Evolutionary conservation across 2,797 vertebrate species (phyloP), one percentile per base, ranked within the genome.

Genomic region (Xenentodon cancila): DNA sequence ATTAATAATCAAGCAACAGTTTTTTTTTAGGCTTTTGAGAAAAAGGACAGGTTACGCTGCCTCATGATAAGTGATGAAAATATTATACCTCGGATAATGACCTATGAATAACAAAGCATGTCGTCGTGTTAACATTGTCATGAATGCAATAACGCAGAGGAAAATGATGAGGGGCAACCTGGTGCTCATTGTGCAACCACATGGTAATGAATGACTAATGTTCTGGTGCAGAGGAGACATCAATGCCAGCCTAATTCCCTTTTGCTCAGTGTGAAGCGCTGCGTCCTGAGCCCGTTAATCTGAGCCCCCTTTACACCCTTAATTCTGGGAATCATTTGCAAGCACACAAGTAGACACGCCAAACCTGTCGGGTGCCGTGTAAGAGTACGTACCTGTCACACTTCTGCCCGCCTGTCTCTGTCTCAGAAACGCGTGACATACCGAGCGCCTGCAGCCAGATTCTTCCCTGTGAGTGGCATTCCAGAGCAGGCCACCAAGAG

Each of bases 401-500:
- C 73, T 73, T 77, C 75, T 73, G 57, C 59, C 32, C 25, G 20
- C 44, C 64, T 52, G 52, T 60, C n/a, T 37, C 34, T 37, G 1
- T 68, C 80, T 62, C 68, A 46, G 74, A 79, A 73, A 86, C 81
- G 76, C 83, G 87, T 71, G 86, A 91, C 92, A 93, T 91, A 81
- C 89, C 92, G 90, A 90, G 65, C 45, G 92, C 92, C 92, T 85
- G 84, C 81, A 90, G 92, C 90, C 51, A 93, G 91, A 93, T 93
- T 92, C 90, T 92, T 92, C 92, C 90, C 85, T 91, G 84, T 92
- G 91, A 93, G 91, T 65, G 84, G 75, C 89, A 92, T 92, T 92
- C 91, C 91, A 90, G 90, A 90, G 88, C 89, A 91, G 88, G 79
- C 53, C 12, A 53, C 90, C 90, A 56, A 73, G 78, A 79, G 61